A percentile compares a stretch with the other conserved stretches of the same genome.
Conservation (phyloP, 1,140 invertebrate genomes). For the Delia radicum region DNA sequence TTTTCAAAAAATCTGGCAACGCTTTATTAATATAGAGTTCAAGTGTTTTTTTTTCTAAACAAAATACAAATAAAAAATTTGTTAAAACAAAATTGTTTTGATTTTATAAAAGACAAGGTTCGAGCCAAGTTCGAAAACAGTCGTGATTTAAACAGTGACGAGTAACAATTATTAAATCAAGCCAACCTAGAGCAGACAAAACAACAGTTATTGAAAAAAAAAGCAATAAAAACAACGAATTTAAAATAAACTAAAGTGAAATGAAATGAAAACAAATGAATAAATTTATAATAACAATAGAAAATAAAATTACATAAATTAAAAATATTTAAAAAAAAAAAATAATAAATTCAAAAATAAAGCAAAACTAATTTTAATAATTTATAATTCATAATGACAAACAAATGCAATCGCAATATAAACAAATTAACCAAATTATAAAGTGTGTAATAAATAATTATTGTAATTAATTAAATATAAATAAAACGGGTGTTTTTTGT, state of each 20-base stretch:
- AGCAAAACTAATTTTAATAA: no score
- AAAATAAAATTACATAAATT: no score
- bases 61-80: not conserved
- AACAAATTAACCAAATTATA: not conserved
- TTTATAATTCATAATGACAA: no score
- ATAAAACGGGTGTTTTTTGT: not conserved
- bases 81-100: constrained; percentile 34
- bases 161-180: constrained; percentile 32
- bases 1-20: not conserved
- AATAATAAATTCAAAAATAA: no score
- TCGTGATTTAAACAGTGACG: constrained; percentile 41
- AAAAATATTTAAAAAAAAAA: no score
- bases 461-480: not conserved
- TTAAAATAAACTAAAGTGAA: not conserved
- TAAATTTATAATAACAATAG: no score
- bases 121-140: constrained; percentile 47
- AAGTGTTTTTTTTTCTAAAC: not conserved
- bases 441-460: not conserved
- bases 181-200: not conserved
- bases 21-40: not conserved
- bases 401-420: not conserved
- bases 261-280: not conserved
- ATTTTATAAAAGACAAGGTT: constrained; percentile 49
- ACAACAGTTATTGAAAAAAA: not conserved
- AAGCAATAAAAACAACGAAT: constrained; percentile 4